Evolutionary conservation across 2,113 vertebrate genomes (phyloP), one percentile per base, ranked within the genome.

Genomic region (Tenebrosternarchus preto): DNA sequence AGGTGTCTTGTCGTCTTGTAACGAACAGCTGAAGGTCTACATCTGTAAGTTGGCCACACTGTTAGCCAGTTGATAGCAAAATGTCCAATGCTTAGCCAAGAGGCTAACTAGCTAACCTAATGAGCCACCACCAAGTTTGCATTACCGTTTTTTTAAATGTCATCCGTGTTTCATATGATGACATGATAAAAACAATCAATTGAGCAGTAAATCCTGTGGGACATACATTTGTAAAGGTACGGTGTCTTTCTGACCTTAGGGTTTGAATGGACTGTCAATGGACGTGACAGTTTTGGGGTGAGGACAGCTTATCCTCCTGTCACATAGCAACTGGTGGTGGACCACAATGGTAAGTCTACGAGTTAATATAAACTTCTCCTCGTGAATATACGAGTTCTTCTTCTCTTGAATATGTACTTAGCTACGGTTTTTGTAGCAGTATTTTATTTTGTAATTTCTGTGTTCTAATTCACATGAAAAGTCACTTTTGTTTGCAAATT

Each of bases 231-330:
- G 9, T 22, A 6, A 73, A 63, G 1, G 25, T 53, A n/a, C 53
- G 46, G 68, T 77, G 7, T 59, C n/a, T 59, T 81, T 79, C 17
- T 80, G 31, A 59, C 78, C 82, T 78, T 85, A 94, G 93, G 91
- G 87, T 83, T 91, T 94, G 92, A 92, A 92, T 93, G 91, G 88
- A 92, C 86, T 81, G 90, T 88, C 60, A 88, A 85, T 89, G 90
- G 91, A 92, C 89, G 91, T 90, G 90, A 91, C 91, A 86, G 90
- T 89, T 88, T 88, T 89, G 86, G 88, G 88, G 88, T 91, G 89
- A 92, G 88, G 91, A 90, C 91, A 92, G 88, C 87, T 87, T 87
- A 89, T 80, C 90, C 90, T 90, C 87, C 91, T 89, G 91, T 92
- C 92, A 85, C 89, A 85, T 75, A 84, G 85, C 85, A 89, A 89